Evolutionary conservation across 2,113 vertebrate species (phyloP).

Genomic region (Apteryx mantelli): DNA sequence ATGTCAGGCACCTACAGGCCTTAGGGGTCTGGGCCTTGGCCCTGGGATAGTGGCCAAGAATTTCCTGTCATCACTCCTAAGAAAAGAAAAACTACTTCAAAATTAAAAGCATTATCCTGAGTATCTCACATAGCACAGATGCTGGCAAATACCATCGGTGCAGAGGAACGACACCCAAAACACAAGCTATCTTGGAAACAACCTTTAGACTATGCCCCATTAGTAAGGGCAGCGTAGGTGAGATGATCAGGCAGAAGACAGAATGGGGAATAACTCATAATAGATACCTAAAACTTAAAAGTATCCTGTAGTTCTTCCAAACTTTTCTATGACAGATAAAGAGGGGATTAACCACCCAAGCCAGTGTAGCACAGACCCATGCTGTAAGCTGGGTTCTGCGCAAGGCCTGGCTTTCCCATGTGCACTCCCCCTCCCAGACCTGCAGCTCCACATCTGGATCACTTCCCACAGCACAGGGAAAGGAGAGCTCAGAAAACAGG

Average conservation of each 20-base stretch:
- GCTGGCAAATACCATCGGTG: not conserved
- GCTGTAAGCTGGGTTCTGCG: not conserved
- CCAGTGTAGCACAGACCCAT: not conserved
- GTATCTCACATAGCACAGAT: rapidly evolving
- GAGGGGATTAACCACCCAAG: not conserved
- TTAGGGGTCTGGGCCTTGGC: too few species aligned
- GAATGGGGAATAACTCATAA: not conserved
- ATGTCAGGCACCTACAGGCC: rapidly evolving
- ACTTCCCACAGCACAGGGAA: not conserved
- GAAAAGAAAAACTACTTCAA: not conserved
- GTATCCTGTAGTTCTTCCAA: too few species aligned
- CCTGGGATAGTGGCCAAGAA: not conserved
- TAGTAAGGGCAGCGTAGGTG: not conserved
- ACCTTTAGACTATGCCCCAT: not conserved
- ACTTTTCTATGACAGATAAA: not conserved
- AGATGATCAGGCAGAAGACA: not conserved
- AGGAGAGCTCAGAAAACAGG: not conserved
- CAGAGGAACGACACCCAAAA: rapidly evolving
- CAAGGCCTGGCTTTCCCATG: too few species aligned
- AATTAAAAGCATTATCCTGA: rapidly evolving
- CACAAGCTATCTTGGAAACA: rapidly evolving
- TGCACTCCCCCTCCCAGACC: not conserved
- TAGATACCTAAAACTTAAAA: not conserved
- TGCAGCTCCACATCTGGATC: not conserved
- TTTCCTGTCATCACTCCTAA: not conserved